Percentiles rank a stretch among this genome's conserved stretches.
phyloP scores from a whole-genome alignment of 2,113 vertebrate species.

The Tauraco erythrolophus region DNA sequence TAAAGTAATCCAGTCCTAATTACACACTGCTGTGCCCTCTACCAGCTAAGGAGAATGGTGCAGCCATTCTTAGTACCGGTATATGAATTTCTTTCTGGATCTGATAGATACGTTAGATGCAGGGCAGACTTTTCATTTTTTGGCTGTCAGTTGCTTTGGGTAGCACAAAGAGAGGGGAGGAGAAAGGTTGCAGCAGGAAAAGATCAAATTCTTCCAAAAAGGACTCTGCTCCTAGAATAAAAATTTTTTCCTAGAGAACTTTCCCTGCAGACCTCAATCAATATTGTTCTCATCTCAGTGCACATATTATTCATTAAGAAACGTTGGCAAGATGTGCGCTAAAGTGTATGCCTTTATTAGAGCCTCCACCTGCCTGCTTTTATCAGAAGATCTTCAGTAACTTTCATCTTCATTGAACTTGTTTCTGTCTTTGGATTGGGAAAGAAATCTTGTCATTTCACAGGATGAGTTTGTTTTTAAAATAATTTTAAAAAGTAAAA shows the following conservation, averaged over 20 bases:
- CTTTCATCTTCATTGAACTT: slow-evolving; percentile 36
- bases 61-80: slow-evolving; percentile 47
- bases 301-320: slow-evolving; percentile 67
- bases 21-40: slow-evolving; percentile 69
- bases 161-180: slow-evolving; percentile 65
- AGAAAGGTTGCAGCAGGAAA: slow-evolving; percentile 56
- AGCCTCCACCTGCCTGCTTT: slow-evolving; percentile 35
- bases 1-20: slow-evolving; percentile 69
- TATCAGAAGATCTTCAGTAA: slow-evolving; percentile 24
- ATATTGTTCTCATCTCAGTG: slow-evolving; percentile 60
- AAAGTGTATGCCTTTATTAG: slow-evolving; percentile 41
- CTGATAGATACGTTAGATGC: slow-evolving; percentile 64
- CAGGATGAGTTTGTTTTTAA: neutral
- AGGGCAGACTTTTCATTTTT: slow-evolving; percentile 57
- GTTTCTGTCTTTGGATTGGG: neutral
- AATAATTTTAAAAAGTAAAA: neutral
- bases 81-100: slow-evolving; percentile 57
- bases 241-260: slow-evolving; percentile 51
- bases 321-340: slow-evolving; percentile 38
- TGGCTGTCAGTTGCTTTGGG: slow-evolving; percentile 50
- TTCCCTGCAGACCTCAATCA: slow-evolving; percentile 67
- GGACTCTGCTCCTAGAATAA: slow-evolving; percentile 49
- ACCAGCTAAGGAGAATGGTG: slow-evolving; percentile 65
- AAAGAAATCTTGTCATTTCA: neutral
- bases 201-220: slow-evolving; percentile 63